Conservation (phyloP, 2,888 invertebrate genomes). For the Tiphia femorata region DNA sequence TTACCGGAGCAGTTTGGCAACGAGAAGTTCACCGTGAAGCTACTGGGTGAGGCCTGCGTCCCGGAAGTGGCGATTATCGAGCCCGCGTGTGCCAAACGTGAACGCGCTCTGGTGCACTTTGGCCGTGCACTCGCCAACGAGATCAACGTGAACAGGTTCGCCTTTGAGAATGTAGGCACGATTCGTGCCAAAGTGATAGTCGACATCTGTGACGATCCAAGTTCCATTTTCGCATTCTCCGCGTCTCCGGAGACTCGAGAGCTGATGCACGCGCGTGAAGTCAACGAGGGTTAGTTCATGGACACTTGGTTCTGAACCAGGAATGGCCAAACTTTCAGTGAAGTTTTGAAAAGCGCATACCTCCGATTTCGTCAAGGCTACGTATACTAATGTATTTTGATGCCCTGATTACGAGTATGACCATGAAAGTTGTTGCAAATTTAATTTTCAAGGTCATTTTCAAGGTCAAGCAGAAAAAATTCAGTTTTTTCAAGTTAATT, state of each 20-base stretch:
- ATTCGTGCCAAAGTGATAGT: constrained; percentile 66
- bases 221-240: constrained; percentile 30
- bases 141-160: constrained; percentile 41
- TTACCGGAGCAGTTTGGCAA: constrained; percentile 41
- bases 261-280: constrained; percentile 14
- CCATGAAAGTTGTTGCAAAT: no score
- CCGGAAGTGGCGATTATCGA: constrained; percentile 67
- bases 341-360: no score
- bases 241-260: neutral
- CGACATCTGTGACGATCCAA: constrained; percentile 57
- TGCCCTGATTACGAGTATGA: no score
- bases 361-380: no score
- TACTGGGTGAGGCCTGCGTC: constrained; percentile 67
- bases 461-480: no score
- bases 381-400: no score
- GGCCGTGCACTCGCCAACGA: constrained; percentile 59
- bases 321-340: no score
- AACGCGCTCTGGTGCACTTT: constrained; percentile 56
- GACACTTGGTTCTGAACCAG: no score
- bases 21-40: constrained; percentile 50
- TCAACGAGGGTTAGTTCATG: no score
- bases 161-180: constrained; percentile 65
- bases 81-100: constrained; percentile 50
- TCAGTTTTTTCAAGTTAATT: no score
- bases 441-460: no score